Conservation (phyloP, 2,888 invertebrate species). For the Sericinus montela region DNA sequence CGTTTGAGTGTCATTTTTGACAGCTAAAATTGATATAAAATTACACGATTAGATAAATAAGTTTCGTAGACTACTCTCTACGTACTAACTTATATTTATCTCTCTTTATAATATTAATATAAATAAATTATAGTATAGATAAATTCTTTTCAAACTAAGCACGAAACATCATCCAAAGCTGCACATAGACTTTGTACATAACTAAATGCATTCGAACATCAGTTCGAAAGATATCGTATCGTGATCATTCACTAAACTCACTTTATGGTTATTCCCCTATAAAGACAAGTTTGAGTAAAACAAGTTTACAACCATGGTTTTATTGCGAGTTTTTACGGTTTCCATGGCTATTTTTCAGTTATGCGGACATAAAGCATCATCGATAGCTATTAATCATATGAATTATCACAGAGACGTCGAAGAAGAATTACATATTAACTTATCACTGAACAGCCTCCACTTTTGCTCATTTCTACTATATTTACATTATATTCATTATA, state of each 20-base stretch:
- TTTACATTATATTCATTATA: no score
- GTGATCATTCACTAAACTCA: conserved; percentile 59
- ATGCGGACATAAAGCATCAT: conserved; percentile 22
- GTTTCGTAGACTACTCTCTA: no score
- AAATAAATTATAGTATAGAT: no score
- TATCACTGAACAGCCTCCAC: no score
- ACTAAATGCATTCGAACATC: conserved; percentile 49
- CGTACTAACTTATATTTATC: no score
- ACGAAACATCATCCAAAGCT: conserved; percentile 16
- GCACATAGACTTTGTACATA: conserved; percentile 36
- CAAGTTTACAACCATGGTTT: conserved; percentile 67
- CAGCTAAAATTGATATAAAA: no score
- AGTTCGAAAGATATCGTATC: conserved; percentile 45
- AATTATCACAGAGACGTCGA: conserved; percentile 26
- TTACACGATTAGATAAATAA: no score
- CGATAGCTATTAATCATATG: conserved; percentile 23
- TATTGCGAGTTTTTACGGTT: conserved; percentile 55
- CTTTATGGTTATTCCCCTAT: conserved; percentile 71
- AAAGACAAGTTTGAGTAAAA: conserved; percentile 70
- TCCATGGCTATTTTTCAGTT: conserved; percentile 47
- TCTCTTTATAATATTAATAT: no score
- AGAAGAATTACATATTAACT: no score
- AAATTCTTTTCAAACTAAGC: no score
- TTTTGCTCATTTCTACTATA: no score
- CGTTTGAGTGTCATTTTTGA: not conserved